Percentiles rank a stretch among this genome's conserved stretches.
These are phyloP conservation scores for Erethizon dorsatum DNA, from an alignment of 2,797 vertebrate species.

Conservation along the genomic window DNA sequence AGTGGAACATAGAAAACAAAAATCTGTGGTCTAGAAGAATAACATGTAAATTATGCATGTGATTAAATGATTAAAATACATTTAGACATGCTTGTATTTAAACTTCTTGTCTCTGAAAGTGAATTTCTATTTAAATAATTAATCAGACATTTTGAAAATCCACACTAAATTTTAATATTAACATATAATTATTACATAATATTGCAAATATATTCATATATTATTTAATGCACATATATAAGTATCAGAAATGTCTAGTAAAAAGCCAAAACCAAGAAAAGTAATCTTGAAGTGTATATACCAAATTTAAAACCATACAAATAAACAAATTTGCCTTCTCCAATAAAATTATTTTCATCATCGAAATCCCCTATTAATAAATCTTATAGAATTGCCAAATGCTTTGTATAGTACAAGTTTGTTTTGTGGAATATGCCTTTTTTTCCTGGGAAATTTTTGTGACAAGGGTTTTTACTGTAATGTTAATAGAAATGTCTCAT, in stretches of 20 bases:
- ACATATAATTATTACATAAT: background rate
- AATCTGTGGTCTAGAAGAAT: background rate
- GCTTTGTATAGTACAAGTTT: background rate
- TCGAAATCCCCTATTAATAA: background rate
- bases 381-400: background rate
- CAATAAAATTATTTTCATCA: background rate
- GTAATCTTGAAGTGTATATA: background rate
- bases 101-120: background rate
- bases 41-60: background rate
- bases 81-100: background rate
- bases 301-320: background rate
- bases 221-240: background rate
- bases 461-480: background rate
- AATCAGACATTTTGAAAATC: background rate
- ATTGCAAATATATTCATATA: background rate
- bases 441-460: background rate
- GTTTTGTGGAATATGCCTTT: background rate
- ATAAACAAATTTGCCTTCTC: background rate
- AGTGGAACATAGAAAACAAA: background rate
- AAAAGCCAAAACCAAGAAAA: constrained; percentile 48
- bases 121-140: constrained; percentile 24
- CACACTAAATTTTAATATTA: background rate
- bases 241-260: background rate
- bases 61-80: constrained; percentile 26
- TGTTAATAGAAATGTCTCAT: background rate